Percentiles rank a stretch among this genome's conserved stretches.
Evolutionary conservation across 2,888 invertebrate genomes (phyloP).

Genomic region (Mesochorus sp.): DNA sequence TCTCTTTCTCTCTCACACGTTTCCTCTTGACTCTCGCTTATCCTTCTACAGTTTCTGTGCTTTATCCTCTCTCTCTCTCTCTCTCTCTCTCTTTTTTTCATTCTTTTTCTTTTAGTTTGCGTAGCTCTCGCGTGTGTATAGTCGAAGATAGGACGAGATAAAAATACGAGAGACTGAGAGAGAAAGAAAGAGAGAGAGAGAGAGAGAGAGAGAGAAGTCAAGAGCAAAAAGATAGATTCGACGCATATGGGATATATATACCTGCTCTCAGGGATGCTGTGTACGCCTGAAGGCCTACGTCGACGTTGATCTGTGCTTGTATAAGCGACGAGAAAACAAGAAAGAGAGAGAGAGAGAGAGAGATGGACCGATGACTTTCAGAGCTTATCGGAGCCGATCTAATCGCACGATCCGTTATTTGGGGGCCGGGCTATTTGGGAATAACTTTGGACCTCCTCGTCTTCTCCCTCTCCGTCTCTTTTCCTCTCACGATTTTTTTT

Average conservation of each 20-base stretch:
- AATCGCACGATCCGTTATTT: slow-evolving; percentile 65
- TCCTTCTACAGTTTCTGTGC: slow-evolving; percentile 54
- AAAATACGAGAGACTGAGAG: slow-evolving; percentile 51
- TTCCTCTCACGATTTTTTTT: slow-evolving; percentile 13
- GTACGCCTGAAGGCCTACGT: slow-evolving; percentile 30
- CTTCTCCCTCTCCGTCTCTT: slow-evolving; percentile 15
- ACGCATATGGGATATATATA: slow-evolving; percentile 31
- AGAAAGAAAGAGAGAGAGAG: slow-evolving; percentile 87
- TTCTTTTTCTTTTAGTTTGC: slow-evolving; percentile 36
- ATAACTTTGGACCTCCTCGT: slow-evolving; percentile 51
- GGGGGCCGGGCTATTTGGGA: slow-evolving; percentile 62
- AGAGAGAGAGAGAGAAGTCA: slow-evolving; percentile 79
- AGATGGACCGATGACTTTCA: slow-evolving; percentile 62
- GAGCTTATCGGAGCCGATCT: slow-evolving; percentile 63
- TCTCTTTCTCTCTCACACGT: slow-evolving; percentile 63
- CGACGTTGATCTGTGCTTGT: slow-evolving; percentile 21
- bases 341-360: slow-evolving; percentile 73
- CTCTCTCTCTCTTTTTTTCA: slow-evolving; percentile 39
- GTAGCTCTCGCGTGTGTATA: slow-evolving; percentile 64
- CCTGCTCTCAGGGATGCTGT: slow-evolving; percentile 27
- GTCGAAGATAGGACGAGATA: slow-evolving; percentile 68
- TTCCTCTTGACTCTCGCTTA: slow-evolving; percentile 52
- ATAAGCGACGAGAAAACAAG: slow-evolving; percentile 65
- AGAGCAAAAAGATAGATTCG: slow-evolving; percentile 42
- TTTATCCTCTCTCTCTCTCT: slow-evolving; percentile 35